phyloP scores from a whole-genome alignment of 2,113 vertebrate species.

The Etia nguti region DNA sequence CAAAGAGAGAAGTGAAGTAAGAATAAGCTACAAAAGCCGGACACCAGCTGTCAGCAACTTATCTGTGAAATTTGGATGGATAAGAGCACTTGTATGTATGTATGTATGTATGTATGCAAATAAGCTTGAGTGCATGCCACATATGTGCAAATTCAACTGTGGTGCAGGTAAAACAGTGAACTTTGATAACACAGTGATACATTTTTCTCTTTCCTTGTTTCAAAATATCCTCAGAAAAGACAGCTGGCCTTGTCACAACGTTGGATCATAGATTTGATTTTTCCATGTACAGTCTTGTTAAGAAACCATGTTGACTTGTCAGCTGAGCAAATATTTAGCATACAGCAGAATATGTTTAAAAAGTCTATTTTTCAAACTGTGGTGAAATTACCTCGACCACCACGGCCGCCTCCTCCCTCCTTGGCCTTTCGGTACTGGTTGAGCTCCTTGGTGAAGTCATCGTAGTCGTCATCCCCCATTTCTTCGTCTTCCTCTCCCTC shows the following conservation, averaged over 20 bases:
- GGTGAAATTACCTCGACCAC: constrained; percentile 55
- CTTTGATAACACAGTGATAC: neutral
- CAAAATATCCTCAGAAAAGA: neutral
- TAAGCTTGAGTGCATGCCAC: neutral
- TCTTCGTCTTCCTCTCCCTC: constrained; percentile 89
- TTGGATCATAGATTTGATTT: neutral
- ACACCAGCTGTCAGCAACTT: neutral
- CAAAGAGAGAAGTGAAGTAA: neutral
- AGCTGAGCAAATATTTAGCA: neutral
- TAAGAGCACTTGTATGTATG: neutral
- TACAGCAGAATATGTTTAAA: neutral
- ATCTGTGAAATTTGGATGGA: neutral
- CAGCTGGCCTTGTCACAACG: neutral
- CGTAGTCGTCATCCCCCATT: constrained; percentile 83
- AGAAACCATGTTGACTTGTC: neutral
- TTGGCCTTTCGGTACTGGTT: constrained; percentile 90
- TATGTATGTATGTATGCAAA: neutral
- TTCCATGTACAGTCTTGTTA: neutral
- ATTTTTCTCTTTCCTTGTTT: neutral
- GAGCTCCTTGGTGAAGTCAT: constrained; percentile 89
- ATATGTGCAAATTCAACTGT: neutral
- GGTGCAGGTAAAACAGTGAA: neutral
- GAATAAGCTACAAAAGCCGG: neutral
- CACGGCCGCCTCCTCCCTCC: constrained; percentile 74
- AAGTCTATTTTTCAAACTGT: neutral